phyloP scores from a whole-genome alignment of 1,140 invertebrate species.

The Metaphire vulgaris region DNA sequence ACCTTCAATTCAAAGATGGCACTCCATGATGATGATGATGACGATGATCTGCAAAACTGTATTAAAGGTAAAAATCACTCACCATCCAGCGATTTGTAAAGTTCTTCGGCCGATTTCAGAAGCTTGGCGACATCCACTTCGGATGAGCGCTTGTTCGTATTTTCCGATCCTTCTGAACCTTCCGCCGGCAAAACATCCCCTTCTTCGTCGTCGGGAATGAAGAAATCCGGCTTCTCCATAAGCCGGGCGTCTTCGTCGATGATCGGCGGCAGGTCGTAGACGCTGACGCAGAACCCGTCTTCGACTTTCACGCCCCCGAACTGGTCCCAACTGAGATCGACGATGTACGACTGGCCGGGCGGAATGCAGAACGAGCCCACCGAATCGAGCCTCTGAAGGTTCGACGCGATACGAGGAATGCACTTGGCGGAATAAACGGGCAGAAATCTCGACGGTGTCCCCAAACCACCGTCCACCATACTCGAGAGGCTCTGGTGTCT shows the following conservation, averaged over 20 bases:
- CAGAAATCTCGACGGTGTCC: not conserved
- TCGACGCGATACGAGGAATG: not conserved
- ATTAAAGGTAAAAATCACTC: too few relatives aligned
- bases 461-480: not conserved
- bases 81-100: not conserved
- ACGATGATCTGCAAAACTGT: too few relatives aligned
- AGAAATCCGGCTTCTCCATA: not conserved
- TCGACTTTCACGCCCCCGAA: not conserved
- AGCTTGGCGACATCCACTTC: not conserved
- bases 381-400: not conserved
- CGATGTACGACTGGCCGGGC: not conserved
- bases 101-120: not conserved
- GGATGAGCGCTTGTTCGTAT: not conserved
- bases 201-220: not conserved
- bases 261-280: not conserved
- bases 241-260: not conserved
- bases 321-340: not conserved
- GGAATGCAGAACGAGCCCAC: not conserved
- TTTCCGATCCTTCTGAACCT: not conserved
- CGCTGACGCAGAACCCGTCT: not conserved
- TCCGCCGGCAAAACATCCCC: not conserved
- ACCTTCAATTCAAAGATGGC: too few relatives aligned
- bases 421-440: not conserved
- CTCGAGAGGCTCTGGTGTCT: not conserved
- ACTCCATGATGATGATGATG: too few relatives aligned